Evolutionary conservation across 2,888 invertebrate genomes (phyloP).

Genomic region (Dorcus parallelipipedus): DNA sequence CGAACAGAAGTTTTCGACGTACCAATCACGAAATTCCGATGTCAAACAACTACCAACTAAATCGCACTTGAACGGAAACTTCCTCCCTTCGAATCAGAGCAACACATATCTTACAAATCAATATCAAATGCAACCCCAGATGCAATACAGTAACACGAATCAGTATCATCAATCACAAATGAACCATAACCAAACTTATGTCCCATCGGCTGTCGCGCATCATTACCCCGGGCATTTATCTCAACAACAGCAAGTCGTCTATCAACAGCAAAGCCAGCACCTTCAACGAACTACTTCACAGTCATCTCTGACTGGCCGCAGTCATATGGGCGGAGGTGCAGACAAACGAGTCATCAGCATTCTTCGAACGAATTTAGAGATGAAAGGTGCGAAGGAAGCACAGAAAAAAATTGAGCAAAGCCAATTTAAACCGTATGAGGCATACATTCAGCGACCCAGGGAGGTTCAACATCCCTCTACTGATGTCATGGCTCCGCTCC

Average conservation of each 20-base stretch:
- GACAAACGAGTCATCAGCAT: conserved; percentile 66
- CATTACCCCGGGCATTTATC: conserved; percentile 37
- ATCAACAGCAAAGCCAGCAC: conserved; percentile 26
- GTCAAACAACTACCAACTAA: conserved; percentile 27
- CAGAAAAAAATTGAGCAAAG: conserved; percentile 51
- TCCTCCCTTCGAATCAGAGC: conserved; percentile 17
- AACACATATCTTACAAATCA: conserved; percentile 36
- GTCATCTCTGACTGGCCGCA: conserved; percentile 29
- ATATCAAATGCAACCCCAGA: conserved; percentile 24
- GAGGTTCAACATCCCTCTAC: conserved; percentile 47
- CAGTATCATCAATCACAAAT: conserved; percentile 32
- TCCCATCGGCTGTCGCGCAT: conserved; percentile 39
- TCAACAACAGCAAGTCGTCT: conserved; percentile 24
- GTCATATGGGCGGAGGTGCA: conserved; percentile 21
- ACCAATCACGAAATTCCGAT: conserved; percentile 35
- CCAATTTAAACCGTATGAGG: conserved; percentile 29
- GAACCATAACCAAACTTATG: conserved; percentile 41
- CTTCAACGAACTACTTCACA: conserved; percentile 35
- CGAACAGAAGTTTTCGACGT: conserved; percentile 52
- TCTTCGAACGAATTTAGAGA: conserved; percentile 68
- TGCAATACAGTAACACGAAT: conserved; percentile 15
- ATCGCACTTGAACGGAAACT: conserved; percentile 32
- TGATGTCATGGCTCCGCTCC: conserved; percentile 46
- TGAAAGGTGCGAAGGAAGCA: conserved; percentile 57
- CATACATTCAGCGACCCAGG: conserved; percentile 28